Conservation (phyloP, 1,140 invertebrate genomes). For the Calephelis nemesis region DNA sequence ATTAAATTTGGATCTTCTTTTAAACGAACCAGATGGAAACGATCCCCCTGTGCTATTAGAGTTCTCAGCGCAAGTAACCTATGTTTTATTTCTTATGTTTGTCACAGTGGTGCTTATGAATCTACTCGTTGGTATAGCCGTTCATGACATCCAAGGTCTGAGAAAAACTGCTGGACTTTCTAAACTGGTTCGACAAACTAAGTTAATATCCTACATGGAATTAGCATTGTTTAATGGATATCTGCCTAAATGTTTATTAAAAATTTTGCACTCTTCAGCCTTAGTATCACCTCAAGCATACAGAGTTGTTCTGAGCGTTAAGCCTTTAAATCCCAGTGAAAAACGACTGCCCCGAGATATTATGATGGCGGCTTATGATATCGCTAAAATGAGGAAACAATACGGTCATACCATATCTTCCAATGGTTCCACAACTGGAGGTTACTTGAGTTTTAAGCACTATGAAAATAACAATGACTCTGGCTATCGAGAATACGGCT, state of each 20-base stretch:
- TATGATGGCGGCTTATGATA: slow-evolving; percentile 85
- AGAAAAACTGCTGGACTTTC: slow-evolving; percentile 85
- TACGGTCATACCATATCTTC: slow-evolving; percentile 84
- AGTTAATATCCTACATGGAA: slow-evolving; percentile 84
- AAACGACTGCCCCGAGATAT: slow-evolving; percentile 87
- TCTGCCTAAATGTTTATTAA: slow-evolving; percentile 85
- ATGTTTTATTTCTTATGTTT: slow-evolving; percentile 82
- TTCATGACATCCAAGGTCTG: slow-evolving; percentile 84
- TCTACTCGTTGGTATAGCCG: slow-evolving; percentile 84
- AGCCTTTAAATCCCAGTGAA: slow-evolving; percentile 88
- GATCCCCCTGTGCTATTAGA: slow-evolving; percentile 68
- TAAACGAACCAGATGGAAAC: slow-evolving; percentile 77
- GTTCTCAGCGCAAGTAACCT: slow-evolving; percentile 82
- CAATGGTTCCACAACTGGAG: slow-evolving; percentile 79
- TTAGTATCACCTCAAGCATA: slow-evolving; percentile 88
- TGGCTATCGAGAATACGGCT: slow-evolving; percentile 74
- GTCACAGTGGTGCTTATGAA: slow-evolving; percentile 86
- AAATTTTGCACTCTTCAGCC: slow-evolving; percentile 86
- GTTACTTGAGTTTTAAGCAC: slow-evolving; percentile 81
- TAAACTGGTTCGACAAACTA: slow-evolving; percentile 83
- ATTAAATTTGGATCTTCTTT: slow-evolving; percentile 82
- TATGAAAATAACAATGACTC: slow-evolving; percentile 82
- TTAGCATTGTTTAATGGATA: slow-evolving; percentile 82
- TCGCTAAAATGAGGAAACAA: slow-evolving; percentile 85
- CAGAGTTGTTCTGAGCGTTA: slow-evolving; percentile 87